These are phyloP conservation scores for Malachius bipustulatus DNA, from an alignment of 2,888 invertebrate genomes.

Conservation along the genomic window DNA sequence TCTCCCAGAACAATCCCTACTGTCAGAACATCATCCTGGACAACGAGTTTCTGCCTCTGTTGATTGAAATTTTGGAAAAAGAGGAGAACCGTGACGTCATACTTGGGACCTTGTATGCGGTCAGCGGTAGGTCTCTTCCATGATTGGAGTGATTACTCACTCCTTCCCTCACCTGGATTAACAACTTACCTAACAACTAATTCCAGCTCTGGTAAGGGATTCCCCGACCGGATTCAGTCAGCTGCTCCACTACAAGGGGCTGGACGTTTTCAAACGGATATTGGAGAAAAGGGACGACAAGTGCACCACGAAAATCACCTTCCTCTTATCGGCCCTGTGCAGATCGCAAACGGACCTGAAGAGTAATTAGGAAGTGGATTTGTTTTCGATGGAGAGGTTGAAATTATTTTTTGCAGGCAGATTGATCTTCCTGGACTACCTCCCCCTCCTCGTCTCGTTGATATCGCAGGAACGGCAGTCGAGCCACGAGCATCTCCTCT, in stretches of 20 bases:
- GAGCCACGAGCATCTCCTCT: constrained; percentile 42
- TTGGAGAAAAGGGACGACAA: constrained; percentile 46
- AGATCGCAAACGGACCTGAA: constrained; percentile 41
- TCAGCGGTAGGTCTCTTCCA: constrained; percentile 71
- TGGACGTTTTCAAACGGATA: constrained; percentile 47
- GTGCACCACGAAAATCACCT: constrained; percentile 59
- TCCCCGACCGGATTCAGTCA: constrained; percentile 46
- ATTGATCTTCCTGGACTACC: constrained; percentile 26
- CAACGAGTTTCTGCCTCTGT: constrained; percentile 48
- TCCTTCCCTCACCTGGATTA: not conserved
- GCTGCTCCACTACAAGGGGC: constrained; percentile 54
- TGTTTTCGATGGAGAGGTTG: constrained; percentile 1
- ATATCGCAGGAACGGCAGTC: constrained; percentile 24
- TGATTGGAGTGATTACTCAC: no score
- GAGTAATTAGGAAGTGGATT: constrained; percentile 37
- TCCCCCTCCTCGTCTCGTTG: constrained; percentile 26
- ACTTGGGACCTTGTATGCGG: constrained; percentile 61
- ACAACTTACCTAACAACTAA: constrained; percentile 11
- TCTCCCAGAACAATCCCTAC: constrained; percentile 77
- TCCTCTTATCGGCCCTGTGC: constrained; percentile 54
- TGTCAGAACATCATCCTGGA: constrained; percentile 64
- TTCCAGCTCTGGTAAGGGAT: constrained; percentile 53
- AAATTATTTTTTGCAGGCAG: constrained; percentile 22
- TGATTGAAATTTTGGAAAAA: constrained; percentile 47
- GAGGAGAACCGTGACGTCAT: constrained; percentile 47